Evolutionary conservation across 1,140 invertebrate species (phyloP).

Genomic region (Bombus waltoni): DNA sequence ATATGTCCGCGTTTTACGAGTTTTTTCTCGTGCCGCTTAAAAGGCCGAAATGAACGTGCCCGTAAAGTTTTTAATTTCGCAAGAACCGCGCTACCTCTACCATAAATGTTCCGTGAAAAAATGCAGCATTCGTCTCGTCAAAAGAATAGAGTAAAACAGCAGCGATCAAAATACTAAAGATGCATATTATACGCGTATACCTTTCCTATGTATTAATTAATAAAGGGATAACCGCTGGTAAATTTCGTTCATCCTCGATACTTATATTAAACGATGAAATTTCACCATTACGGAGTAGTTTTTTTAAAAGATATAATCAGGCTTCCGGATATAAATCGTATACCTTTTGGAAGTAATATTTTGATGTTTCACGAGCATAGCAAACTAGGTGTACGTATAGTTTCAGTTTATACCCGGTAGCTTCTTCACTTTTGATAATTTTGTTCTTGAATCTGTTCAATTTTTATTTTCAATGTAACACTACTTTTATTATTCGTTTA

Average conservation of each 20-base stretch:
- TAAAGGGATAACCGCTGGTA: neutral
- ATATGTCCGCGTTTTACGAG: conserved; percentile 7
- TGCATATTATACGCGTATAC: neutral
- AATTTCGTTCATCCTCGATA: neutral
- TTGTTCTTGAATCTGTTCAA: neutral
- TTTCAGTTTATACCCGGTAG: too few species aligned
- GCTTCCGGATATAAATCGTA: neutral
- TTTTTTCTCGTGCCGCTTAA: conserved; percentile 19
- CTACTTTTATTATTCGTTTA: too few species aligned
- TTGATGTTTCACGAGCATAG: neutral
- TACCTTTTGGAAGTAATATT: neutral
- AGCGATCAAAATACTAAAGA: conserved; percentile 24
- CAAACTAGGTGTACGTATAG: too few species aligned
- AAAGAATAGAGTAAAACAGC: neutral
- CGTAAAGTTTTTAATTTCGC: conserved; percentile 50
- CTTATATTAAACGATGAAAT: neutral
- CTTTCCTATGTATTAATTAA: conserved; percentile 7
- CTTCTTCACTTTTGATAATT: too few species aligned
- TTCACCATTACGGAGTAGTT: neutral
- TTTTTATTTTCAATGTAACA: neutral
- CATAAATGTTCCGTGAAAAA: conserved; percentile 3
- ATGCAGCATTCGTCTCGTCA: neutral
- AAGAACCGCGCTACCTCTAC: conserved; percentile 8
- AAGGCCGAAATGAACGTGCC: conserved; percentile 22
- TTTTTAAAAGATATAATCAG: neutral